These are phyloP conservation scores for Trichogramma pretiosum DNA, from an alignment of 1,140 invertebrate species.

Conservation along the genomic window DNA sequence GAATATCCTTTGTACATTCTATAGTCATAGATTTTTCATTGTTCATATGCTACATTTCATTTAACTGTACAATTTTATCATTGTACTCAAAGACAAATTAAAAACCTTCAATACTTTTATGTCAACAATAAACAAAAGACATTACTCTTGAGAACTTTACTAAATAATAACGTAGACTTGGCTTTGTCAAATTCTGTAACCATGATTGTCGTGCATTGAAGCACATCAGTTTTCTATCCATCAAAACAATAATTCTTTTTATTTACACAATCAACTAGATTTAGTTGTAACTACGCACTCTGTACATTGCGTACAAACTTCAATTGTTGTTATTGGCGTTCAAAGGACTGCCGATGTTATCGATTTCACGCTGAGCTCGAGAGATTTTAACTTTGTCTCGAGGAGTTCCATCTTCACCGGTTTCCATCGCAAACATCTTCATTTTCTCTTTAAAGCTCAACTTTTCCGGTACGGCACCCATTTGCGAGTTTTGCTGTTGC, in stretches of 20 bases:
- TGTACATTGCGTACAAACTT: no score
- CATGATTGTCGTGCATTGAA: slow-evolving; percentile 12
- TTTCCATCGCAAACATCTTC: slow-evolving; percentile 94
- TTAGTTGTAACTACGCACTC: no score
- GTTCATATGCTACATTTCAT: no score
- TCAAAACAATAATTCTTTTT: slow-evolving; percentile 13
- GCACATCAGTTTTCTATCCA: slow-evolving; percentile 6
- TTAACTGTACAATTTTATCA: background rate
- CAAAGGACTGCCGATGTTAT: slow-evolving; percentile 51
- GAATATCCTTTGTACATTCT: no score
- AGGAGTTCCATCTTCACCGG: slow-evolving; percentile 76
- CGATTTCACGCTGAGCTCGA: slow-evolving; percentile 84
- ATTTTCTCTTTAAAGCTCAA: slow-evolving; percentile 91
- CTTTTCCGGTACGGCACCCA: slow-evolving; percentile 73
- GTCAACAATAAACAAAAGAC: slow-evolving; percentile 16
- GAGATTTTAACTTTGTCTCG: slow-evolving; percentile 90
- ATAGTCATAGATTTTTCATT: no score
- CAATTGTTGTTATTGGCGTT: slow-evolving; percentile 39
- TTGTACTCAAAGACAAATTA: slow-evolving; percentile 4
- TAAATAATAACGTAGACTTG: no score
- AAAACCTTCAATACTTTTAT: slow-evolving; percentile 14
- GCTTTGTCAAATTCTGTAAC: no score
- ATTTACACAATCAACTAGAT: no score
- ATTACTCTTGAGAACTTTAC: no score
- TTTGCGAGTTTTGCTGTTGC: slow-evolving; percentile 54